A percentile compares a stretch with the other conserved stretches of the same genome.
phyloP scores from a whole-genome alignment of 1,140 invertebrate species.

The Eulimnadia texana region DNA sequence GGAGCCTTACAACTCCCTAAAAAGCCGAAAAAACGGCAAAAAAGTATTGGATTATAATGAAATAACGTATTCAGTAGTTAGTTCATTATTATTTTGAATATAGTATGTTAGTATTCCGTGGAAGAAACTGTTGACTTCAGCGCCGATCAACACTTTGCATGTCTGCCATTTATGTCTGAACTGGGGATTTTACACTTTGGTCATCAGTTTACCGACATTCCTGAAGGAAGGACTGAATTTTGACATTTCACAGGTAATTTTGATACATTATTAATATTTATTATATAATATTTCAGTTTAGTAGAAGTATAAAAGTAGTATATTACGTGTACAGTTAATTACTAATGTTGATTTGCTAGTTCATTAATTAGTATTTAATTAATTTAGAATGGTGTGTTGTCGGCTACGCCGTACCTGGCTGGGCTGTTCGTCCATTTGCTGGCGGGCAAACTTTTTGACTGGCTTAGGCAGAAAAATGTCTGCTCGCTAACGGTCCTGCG shows the following conservation, averaged over 20 bases:
- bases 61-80: neutral
- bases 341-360: no score
- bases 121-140: slow-evolving; percentile 35
- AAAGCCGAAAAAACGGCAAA: slow-evolving; percentile 1
- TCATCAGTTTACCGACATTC: slow-evolving; percentile 41
- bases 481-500: slow-evolving; percentile 20
- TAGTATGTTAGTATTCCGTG: slow-evolving; percentile 29
- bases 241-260: slow-evolving; percentile 34
- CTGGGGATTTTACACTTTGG: slow-evolving; percentile 44
- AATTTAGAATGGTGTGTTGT: slow-evolving; percentile 38
- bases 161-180: slow-evolving; percentile 41
- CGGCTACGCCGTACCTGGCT: slow-evolving; percentile 39
- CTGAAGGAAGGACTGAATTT: slow-evolving; percentile 41
- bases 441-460: slow-evolving; percentile 22
- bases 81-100: slow-evolving; percentile 3
- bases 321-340: no score
- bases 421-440: slow-evolving; percentile 21
- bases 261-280: neutral
- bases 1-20: slow-evolving; percentile 13
- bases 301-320: no score
- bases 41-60: slow-evolving; percentile 7
- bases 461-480: slow-evolving; percentile 18
- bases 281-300: neutral
- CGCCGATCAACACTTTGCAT: slow-evolving; percentile 38
- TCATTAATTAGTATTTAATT: neutral